These are phyloP conservation scores for Acrobasis consociella DNA, from an alignment of 2,888 invertebrate genomes.

Conservation along the genomic window DNA sequence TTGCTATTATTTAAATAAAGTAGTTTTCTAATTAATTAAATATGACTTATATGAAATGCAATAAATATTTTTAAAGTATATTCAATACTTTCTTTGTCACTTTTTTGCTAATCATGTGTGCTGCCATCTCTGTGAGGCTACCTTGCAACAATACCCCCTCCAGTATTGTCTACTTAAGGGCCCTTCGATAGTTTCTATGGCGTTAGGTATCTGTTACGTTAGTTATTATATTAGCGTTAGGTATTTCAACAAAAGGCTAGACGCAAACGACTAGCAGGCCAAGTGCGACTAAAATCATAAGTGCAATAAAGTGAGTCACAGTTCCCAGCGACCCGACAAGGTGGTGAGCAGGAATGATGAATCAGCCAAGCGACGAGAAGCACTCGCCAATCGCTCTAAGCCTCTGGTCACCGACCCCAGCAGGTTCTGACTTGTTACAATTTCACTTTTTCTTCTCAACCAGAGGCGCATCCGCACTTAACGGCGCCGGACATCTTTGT, in stretches of 20 bases:
- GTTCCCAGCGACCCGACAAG: slow-evolving; percentile 43
- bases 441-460: slow-evolving; percentile 73
- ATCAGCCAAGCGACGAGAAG: slow-evolving; percentile 57
- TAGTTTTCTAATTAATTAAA: too few relatives aligned
- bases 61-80: too few relatives aligned
- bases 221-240: background rate
- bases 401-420: slow-evolving; percentile 76
- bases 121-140: too few relatives aligned
- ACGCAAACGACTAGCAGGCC: background rate
- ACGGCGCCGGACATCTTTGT: slow-evolving; percentile 5
- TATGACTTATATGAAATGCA: too few relatives aligned
- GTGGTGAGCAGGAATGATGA: slow-evolving; percentile 62
- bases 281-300: background rate
- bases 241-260: background rate
- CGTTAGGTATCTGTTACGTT: too few relatives aligned
- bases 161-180: too few relatives aligned
- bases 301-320: slow-evolving; percentile 30
- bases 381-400: slow-evolving; percentile 56
- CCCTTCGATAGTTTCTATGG: too few relatives aligned
- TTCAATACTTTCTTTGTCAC: too few relatives aligned
- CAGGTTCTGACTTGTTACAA: slow-evolving; percentile 78
- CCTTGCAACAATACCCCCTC: too few relatives aligned
- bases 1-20: too few relatives aligned
- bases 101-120: too few relatives aligned
- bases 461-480: slow-evolving; percentile 10